phyloP scores from a whole-genome alignment of 2,888 invertebrate species.

The Drosophila prolongata region DNA sequence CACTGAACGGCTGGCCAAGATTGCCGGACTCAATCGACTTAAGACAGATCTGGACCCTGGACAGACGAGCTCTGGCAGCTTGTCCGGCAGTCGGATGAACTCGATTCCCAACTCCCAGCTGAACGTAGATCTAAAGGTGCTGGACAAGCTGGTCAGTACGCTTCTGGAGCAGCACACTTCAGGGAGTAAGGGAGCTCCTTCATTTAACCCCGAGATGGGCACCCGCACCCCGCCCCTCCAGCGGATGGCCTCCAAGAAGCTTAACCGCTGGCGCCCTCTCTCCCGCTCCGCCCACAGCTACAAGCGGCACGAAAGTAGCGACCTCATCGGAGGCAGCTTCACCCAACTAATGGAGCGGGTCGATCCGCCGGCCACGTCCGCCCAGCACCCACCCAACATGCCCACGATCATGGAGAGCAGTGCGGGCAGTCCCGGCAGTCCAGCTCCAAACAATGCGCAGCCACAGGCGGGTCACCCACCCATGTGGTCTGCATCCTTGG shows the following conservation, averaged over 20 bases:
- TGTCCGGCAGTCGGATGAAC: slow-evolving; percentile 76
- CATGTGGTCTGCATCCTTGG: slow-evolving; percentile 75
- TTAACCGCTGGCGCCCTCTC: slow-evolving; percentile 83
- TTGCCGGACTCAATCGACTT: slow-evolving; percentile 78
- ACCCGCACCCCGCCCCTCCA: slow-evolving; percentile 55
- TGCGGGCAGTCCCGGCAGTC: slow-evolving; percentile 49
- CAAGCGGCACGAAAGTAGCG: slow-evolving; percentile 48
- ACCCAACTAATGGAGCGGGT: slow-evolving; percentile 64
- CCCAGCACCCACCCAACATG: slow-evolving; percentile 75
- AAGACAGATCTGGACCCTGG: slow-evolving; percentile 47
- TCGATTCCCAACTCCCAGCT: slow-evolving; percentile 84
- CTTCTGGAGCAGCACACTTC: slow-evolving; percentile 85
- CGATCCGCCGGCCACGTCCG: slow-evolving; percentile 38
- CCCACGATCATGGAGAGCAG: slow-evolving; percentile 84
- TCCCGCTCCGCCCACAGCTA: slow-evolving; percentile 83
- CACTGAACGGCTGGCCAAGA: slow-evolving; percentile 82
- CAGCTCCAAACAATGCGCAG: slow-evolving; percentile 47
- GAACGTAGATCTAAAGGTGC: slow-evolving; percentile 87
- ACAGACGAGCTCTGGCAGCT: slow-evolving; percentile 51
- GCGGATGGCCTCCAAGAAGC: slow-evolving; percentile 74
- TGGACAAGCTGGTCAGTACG: slow-evolving; percentile 88
- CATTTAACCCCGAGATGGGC: slow-evolving; percentile 47
- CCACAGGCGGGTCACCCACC: slow-evolving; percentile 37
- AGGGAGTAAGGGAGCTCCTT: slow-evolving; percentile 11
- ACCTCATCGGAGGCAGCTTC: slow-evolving; percentile 45